Evolutionary conservation across 2,113 vertebrate species (phyloP), one percentile per base, ranked within the genome.

Genomic region (Sapayoa aenigma): DNA sequence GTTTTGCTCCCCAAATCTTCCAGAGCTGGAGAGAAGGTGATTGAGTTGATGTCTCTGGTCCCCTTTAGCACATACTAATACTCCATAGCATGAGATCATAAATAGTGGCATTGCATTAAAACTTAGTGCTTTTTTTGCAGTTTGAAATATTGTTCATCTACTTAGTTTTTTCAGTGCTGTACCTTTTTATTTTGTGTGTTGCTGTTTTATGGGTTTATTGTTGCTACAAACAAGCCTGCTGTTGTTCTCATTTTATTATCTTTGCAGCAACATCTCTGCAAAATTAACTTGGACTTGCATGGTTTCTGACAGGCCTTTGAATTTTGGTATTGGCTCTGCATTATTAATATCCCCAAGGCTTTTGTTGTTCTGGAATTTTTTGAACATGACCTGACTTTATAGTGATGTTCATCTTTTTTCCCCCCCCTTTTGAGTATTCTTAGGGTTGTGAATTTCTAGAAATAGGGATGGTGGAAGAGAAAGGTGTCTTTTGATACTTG

Each of bases 61-160:
- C 0, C 0, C 6, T 52, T 4, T 21, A 1, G 25, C 14, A 9
- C 7, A 0, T 7, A n/a, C n/a, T n/a, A n/a, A n/a, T n/a, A 2
- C 44, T 65, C 11, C 35, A 7, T 33, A 67, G 19, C 11, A 7
- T 41, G 42, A 44, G 25, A 12, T 39, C 33, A 9, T 18, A 2
- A 2, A 1, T 8, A 22, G 39, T n/a, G 39, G 33, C 14, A 16
- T 12, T 24, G 15, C 19, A 5, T 31, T 21, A 63, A 33, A 63
- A 10, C 4, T 12, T 30, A 20, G 33, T 18, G 41, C 14, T 44
- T 2, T 41, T 41, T 77, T 75, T 62, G 1, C 11, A 5, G 2
- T 50, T 37, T 37, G 60, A 81, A 75, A 44, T 72, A 13, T 35
- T 19, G 1, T 28, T 49, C 10, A 15, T 49, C 44, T 89, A 4